Percentiles rank a stretch among this genome's conserved stretches.
These are phyloP conservation scores for Drosophila ercepeae DNA, from an alignment of 1,140 invertebrate genomes.

Conservation along the genomic window DNA sequence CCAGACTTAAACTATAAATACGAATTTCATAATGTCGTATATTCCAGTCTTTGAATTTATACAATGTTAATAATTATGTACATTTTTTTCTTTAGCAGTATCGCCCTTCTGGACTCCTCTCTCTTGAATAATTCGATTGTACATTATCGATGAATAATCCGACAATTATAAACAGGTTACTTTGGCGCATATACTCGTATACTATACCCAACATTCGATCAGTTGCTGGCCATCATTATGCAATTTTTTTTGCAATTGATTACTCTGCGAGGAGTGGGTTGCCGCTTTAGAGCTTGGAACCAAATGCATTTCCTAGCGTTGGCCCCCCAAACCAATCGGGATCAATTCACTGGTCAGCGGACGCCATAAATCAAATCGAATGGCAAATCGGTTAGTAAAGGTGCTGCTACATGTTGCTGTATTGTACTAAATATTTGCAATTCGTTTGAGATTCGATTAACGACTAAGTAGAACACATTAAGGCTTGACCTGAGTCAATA, in stretches of 20 bases:
- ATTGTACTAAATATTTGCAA: slow-evolving; percentile 38
- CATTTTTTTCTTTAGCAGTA: not conserved
- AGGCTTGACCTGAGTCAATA: slow-evolving; percentile 44
- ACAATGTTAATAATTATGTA: no score
- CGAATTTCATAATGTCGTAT: no score
- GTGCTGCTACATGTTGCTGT: not conserved
- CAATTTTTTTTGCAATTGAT: slow-evolving; percentile 47
- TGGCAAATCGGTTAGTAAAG: slow-evolving; percentile 6
- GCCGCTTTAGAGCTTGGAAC: slow-evolving; percentile 5
- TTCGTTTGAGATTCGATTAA: slow-evolving; percentile 37
- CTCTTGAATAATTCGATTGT: slow-evolving; percentile 6
- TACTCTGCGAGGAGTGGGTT: slow-evolving; percentile 17
- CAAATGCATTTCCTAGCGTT: slow-evolving; percentile 22
- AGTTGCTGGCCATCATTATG: slow-evolving; percentile 37
- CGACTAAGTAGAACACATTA: slow-evolving; percentile 49
- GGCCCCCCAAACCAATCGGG: slow-evolving; percentile 9
- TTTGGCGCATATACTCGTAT: slow-evolving; percentile 2
- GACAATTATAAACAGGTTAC: slow-evolving; percentile 51
- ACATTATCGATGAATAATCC: slow-evolving; percentile 40
- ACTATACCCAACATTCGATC: slow-evolving; percentile 17
- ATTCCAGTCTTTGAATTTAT: no score
- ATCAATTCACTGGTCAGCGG: slow-evolving; percentile 6
- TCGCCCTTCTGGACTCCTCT: slow-evolving; percentile 3
- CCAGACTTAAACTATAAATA: not conserved
- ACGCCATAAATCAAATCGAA: slow-evolving; percentile 44